These are phyloP conservation scores for Lophochroa leadbeateri DNA, from an alignment of 2,113 vertebrate genomes.

Conservation along the genomic window DNA sequence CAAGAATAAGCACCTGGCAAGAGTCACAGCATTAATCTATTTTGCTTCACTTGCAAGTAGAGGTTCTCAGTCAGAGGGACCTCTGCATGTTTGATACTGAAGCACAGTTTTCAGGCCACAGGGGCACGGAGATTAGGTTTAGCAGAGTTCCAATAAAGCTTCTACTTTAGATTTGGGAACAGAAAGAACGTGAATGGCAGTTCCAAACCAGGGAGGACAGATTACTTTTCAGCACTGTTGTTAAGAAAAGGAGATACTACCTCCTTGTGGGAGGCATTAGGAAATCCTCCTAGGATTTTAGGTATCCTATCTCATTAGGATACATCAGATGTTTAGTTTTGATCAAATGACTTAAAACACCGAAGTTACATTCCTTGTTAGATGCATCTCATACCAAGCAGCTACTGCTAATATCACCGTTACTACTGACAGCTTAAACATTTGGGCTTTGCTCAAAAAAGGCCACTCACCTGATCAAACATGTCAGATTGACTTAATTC, in stretches of 20 bases:
- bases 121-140: not conserved
- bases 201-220: not conserved
- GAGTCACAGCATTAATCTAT: not conserved
- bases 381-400: not conserved
- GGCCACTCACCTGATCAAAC: slow-evolving; percentile 94
- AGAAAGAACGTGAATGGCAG: not conserved
- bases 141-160: not conserved
- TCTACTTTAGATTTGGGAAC: not conserved
- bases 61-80: not conserved
- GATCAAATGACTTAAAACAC: not conserved
- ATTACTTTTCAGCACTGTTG: not conserved
- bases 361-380: not conserved
- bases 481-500: slow-evolving; percentile 99
- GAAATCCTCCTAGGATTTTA: not conserved
- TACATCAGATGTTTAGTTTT: not conserved
- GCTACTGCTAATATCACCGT: not conserved
- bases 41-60: not conserved
- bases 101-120: not conserved
- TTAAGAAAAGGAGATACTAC: not conserved
- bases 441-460: not conserved
- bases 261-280: not conserved
- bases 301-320: not conserved
- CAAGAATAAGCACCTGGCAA: not conserved
- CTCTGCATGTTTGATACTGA: not conserved
- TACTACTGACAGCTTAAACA: too few relatives aligned